Base-by-base conservation (phyloP, 2,113 vertebrate genomes). In the Eudorcas thomsonii region DNA sequence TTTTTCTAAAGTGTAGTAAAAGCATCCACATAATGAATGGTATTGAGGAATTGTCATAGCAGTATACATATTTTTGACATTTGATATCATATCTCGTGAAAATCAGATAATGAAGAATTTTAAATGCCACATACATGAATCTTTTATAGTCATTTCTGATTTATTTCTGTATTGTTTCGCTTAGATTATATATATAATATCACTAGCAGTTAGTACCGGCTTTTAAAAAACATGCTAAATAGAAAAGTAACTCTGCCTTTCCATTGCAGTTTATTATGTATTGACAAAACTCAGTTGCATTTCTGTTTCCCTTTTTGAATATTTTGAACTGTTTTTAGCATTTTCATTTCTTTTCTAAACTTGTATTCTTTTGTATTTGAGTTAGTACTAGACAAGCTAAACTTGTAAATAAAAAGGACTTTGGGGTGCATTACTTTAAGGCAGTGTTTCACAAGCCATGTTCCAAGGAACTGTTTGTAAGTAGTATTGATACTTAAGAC, bases 1-100 rank as follows among this genome's bases (percentile, higher is more conserved):
- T 97, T 89, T 97, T 96, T 92, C 92, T 94, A 96, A 97, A 96
- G 55, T 98, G 80, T 97, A 97, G 39, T 97, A 88, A 97, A 97
- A 94, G 90, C 45, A 93, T 84, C 82, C 30, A 52, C 94, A 78
- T 64, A 96, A 83, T 94, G 50, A 95, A 81, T 98, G 95, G 82
- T 92, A 91, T 91, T 96, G 33, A 91, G 59, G 11, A 90, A 55
- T 84, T 97, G 2, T 92, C n/a, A 52, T 93, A 83, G 10, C 15
- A 93, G 25, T 82, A 23, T 96, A 12, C 28, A 43, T 94, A 43
- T 82, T 85, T 97, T 92, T 94, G 85, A 57, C 71, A 43, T 52
- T 94, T 96, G 48, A 55, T 82, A 94, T 92, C 36, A 88, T 26
- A 50, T 45, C 52, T 77, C 88, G 94, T 78, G 45, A 97, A 94